Evolutionary conservation across 1,140 invertebrate species (phyloP), one percentile per base, ranked within the genome.

Genomic region (Heterodera carotae): DNA sequence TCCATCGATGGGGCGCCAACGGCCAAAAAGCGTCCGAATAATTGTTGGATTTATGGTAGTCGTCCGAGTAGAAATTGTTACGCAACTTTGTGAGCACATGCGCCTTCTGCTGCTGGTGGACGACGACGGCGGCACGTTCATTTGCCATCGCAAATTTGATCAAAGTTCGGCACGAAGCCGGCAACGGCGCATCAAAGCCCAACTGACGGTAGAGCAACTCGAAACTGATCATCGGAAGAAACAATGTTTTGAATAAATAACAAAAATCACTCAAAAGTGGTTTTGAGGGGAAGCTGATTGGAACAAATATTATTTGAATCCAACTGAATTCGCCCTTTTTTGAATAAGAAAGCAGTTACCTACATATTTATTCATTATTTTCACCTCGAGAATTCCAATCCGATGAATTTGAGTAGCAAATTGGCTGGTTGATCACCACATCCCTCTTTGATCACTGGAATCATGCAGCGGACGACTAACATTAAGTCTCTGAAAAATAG

Each of bases 301-400:
- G 39, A 8, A 43, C 39, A 43, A 43, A 39, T 8, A 43, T 43
- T 43, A 43, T 43, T n/a, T n/a, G n/a, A n/a, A n/a, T n/a, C n/a
- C n/a, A n/a, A n/a, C n/a, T n/a, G n/a, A n/a, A n/a, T n/a, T n/a
- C n/a, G n/a, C n/a, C n/a, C n/a, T n/a, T n/a, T n/a, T n/a, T n/a
- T n/a, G n/a, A n/a, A n/a, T n/a, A n/a, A n/a, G n/a, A n/a, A n/a
- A n/a, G n/a, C n/a, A n/a, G n/a, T n/a, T n/a, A n/a, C n/a, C n/a
- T n/a, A n/a, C n/a, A n/a, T n/a, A n/a, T n/a, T n/a, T n/a, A n/a
- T n/a, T 43, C 0, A 71, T 53, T 15, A 53, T 15, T n/a, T 0
- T 76, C n/a, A 76, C 75, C 75, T 78, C 22, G 77, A 77, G 60
- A 78, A 78, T 78, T 78, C 77, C 27, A 78, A 33, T 27, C 77